Percentiles rank a stretch among this genome's conserved stretches.
phyloP scores from a whole-genome alignment of 1,140 invertebrate species.

The Philopotamus ludificatus region DNA sequence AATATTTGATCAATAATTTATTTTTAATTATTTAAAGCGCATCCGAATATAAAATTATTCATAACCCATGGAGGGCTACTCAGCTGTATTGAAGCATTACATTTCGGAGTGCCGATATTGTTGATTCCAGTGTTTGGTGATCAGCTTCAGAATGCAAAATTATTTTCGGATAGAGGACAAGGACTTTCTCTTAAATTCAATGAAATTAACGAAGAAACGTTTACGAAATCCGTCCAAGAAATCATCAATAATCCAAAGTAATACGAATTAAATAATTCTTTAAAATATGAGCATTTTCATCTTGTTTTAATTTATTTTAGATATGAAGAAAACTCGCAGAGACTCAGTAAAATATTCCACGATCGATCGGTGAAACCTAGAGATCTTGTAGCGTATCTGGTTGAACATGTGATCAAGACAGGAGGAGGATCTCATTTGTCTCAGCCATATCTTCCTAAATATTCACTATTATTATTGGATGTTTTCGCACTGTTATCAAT shows the following conservation, averaged over 20 bases:
- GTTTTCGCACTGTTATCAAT: constrained; percentile 4
- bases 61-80: constrained; percentile 60
- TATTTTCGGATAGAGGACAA: constrained; percentile 44
- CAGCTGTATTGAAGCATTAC: constrained; percentile 48
- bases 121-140: constrained; percentile 47
- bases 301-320: constrained; percentile 6
- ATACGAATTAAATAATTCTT: background rate
- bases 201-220: constrained; percentile 30
- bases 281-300: background rate
- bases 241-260: constrained; percentile 28
- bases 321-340: constrained; percentile 26
- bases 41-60: constrained; percentile 52
- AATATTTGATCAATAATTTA: constrained; percentile 13
- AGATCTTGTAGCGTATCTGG: constrained; percentile 44
- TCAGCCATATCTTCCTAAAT: constrained; percentile 40
- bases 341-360: constrained; percentile 44
- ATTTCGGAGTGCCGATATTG: constrained; percentile 45
- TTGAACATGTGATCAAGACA: constrained; percentile 45
- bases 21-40: constrained; percentile 54
- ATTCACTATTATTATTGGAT: constrained; percentile 17
- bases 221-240: constrained; percentile 28
- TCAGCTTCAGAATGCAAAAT: constrained; percentile 52
- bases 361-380: constrained; percentile 41
- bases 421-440: constrained; percentile 44
- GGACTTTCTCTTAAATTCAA: constrained; percentile 41